Conservation (phyloP, 2,113 vertebrate species). For the Prionailurus bengalensis region DNA sequence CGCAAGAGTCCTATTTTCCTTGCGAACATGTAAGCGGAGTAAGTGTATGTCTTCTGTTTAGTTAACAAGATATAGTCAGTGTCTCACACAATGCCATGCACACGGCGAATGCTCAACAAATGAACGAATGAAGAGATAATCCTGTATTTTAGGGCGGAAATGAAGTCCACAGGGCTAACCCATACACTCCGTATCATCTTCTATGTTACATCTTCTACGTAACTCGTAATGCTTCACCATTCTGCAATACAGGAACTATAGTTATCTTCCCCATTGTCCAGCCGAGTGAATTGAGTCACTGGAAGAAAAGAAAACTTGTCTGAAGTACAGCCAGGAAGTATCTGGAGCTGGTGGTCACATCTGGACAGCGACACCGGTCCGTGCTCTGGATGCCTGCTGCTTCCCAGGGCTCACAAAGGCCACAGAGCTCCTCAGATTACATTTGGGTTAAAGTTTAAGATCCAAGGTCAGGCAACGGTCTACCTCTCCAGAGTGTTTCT, state of each 20-base stretch:
- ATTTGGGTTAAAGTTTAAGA: no score
- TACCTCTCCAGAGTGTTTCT: neutral
- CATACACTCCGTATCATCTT: neutral
- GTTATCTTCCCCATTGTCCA: neutral
- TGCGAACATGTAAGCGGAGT: neutral
- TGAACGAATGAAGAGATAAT: neutral
- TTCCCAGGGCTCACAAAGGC: neutral
- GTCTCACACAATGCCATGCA: neutral
- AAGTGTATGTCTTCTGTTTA: neutral
- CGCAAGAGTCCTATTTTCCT: neutral
- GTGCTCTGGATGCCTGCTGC: neutral
- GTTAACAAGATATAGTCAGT: neutral
- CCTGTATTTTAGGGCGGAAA: neutral
- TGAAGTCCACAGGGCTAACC: neutral
- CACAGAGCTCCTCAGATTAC: neutral
- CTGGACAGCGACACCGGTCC: neutral
- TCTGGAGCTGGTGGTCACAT: neutral
- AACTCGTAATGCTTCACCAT: neutral
- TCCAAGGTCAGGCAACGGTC: rapidly evolving
- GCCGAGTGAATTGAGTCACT: neutral
- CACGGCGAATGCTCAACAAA: neutral
- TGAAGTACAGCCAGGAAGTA: neutral
- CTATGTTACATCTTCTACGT: neutral
- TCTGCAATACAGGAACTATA: neutral
- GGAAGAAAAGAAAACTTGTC: neutral